phyloP scores from a whole-genome alignment of 2,888 invertebrate species.

The Cephus runcator region DNA sequence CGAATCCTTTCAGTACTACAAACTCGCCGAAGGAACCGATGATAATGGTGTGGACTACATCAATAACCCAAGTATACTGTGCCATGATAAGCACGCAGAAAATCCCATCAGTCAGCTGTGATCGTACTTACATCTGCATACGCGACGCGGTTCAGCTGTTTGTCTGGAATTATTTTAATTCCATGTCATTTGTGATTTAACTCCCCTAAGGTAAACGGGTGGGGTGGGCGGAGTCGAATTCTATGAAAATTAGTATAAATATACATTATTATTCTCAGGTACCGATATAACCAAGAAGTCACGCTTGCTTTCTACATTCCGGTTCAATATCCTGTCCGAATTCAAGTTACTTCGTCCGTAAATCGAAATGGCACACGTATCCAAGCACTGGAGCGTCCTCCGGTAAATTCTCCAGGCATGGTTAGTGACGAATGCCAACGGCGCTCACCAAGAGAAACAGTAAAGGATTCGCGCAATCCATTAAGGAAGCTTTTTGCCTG shows the following conservation, averaged over 20 bases:
- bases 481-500: neutral
- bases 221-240: neutral
- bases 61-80: neutral
- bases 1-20: neutral
- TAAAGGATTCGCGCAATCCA: neutral
- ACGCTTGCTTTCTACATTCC: neutral
- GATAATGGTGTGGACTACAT: neutral
- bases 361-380: neutral
- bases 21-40: neutral
- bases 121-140: neutral
- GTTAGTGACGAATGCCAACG: neutral
- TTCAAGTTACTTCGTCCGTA: neutral
- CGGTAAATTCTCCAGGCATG: neutral
- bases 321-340: neutral
- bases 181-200: neutral
- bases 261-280: neutral
- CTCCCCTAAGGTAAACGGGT: neutral
- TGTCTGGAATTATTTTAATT: neutral
- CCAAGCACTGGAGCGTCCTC: neutral
- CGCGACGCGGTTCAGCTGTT: neutral
- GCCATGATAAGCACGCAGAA: neutral
- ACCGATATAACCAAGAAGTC: neutral
- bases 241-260: neutral
- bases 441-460: neutral
- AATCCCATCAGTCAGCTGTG: neutral